These are phyloP conservation scores for Paraescarpia echinospica DNA, from an alignment of 1,140 invertebrate genomes.

Conservation along the genomic window DNA sequence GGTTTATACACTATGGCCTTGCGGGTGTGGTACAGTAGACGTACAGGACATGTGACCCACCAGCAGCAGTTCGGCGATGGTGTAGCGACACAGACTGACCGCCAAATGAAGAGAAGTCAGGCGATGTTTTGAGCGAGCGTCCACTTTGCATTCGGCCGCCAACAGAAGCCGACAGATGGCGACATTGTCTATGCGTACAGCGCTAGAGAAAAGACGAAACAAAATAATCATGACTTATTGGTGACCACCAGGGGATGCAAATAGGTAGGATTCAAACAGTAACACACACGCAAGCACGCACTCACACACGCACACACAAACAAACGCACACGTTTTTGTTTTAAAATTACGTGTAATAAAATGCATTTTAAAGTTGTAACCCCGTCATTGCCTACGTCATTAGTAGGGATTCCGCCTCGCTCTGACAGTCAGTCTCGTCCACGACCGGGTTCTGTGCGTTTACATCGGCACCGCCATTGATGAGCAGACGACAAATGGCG, in stretches of 20 bases:
- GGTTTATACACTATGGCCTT: neutral
- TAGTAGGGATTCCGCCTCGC: neutral
- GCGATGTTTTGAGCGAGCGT: conserved; percentile 44
- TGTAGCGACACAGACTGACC: conserved; percentile 45
- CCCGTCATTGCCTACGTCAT: neutral
- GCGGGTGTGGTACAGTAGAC: neutral
- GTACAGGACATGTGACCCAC: conserved; percentile 33
- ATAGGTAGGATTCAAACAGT: too few relatives aligned
- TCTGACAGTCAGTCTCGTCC: neutral
- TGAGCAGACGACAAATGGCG: conserved; percentile 10
- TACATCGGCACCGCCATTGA: conserved; percentile 7
- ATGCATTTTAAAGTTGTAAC: neutral
- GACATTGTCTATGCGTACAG: conserved; percentile 46
- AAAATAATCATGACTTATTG: neutral
- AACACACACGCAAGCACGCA: too few relatives aligned
- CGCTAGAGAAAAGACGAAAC: conserved; percentile 31
- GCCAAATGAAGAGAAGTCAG: conserved; percentile 51
- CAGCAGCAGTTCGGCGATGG: conserved; percentile 47
- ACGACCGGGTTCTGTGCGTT: neutral
- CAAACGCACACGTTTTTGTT: too few relatives aligned
- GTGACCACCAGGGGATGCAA: neutral
- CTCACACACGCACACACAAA: too few relatives aligned
- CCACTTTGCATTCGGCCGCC: conserved; percentile 47
- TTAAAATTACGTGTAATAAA: neutral
- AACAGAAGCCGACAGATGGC: conserved; percentile 48